Conservation (phyloP, 2,113 vertebrate species). For the Glaucomys volans region DNA sequence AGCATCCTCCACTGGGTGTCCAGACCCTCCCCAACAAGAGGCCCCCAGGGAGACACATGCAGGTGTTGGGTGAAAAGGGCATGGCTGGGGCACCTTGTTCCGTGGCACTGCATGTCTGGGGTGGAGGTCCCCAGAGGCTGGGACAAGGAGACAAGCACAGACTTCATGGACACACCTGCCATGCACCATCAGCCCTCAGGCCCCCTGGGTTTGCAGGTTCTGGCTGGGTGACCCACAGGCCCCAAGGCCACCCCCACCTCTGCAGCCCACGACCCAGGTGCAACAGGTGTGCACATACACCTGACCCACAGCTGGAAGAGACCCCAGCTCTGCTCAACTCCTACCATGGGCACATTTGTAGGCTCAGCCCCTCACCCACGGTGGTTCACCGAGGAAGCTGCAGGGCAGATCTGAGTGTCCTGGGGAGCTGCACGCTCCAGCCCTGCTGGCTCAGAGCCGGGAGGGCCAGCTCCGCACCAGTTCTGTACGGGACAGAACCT, state of each 20-base stretch:
- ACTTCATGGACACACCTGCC: not conserved
- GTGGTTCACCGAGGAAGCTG: not conserved
- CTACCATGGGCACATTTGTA: not conserved
- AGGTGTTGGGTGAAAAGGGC: rapidly evolving
- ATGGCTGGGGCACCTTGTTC: not conserved
- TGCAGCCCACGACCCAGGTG: too few species aligned
- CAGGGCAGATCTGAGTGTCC: not conserved
- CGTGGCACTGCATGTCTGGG: too few species aligned
- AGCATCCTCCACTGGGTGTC: not conserved
- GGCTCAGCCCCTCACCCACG: not conserved
- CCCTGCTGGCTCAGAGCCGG: not conserved
- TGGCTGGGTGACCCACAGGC: not conserved
- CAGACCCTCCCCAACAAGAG: not conserved
- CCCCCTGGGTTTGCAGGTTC: not conserved
- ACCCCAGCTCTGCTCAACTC: not conserved
- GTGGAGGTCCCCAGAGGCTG: not conserved
- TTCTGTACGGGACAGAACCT: not conserved
- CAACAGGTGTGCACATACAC: rapidly evolving
- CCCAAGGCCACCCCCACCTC: not conserved
- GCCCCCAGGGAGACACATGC: too few species aligned
- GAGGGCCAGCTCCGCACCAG: not conserved
- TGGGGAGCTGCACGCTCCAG: not conserved
- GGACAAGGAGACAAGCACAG: rapidly evolving
- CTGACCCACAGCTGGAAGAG: not conserved
- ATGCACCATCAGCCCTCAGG: not conserved